Percentiles rank a stretch among this genome's conserved stretches.
Evolutionary conservation across 2,797 vertebrate species (phyloP).

Genomic region (Eulemur rubriventer): DNA sequence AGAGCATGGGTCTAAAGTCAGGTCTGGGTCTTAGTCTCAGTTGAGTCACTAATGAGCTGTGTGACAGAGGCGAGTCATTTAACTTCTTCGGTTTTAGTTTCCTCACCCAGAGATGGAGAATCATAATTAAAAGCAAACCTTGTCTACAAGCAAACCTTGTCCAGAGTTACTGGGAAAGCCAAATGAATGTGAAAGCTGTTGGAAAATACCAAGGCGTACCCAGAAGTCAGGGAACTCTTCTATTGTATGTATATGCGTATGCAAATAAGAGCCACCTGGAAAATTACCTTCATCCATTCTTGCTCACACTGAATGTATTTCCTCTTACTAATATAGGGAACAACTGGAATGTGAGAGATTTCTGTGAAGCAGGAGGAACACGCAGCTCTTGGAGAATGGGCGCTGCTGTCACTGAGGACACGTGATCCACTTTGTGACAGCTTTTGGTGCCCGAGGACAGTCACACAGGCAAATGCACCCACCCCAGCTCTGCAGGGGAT

Average conservation of each 20-base stretch:
- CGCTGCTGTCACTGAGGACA: background rate
- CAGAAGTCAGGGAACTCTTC: background rate
- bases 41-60: background rate
- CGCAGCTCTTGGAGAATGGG: background rate
- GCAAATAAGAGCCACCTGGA: background rate
- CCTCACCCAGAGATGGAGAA: background rate
- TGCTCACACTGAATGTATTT: background rate
- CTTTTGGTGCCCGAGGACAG: background rate
- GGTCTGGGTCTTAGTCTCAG: background rate
- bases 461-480: background rate
- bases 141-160: too few relatives aligned
- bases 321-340: constrained; percentile 3
- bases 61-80: background rate
- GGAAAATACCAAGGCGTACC: background rate
- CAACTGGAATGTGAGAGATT: background rate
- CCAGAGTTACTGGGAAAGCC: background rate
- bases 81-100: background rate
- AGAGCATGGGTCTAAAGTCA: background rate
- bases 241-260: rapidly evolving
- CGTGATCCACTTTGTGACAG: background rate
- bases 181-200: background rate
- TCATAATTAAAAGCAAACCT: background rate
- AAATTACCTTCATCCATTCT: background rate
- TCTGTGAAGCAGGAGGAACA: constrained; percentile 15
- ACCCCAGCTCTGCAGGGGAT: background rate